Conservation (phyloP, 2,113 vertebrate genomes). For the Melanerpes aurifrons region DNA sequence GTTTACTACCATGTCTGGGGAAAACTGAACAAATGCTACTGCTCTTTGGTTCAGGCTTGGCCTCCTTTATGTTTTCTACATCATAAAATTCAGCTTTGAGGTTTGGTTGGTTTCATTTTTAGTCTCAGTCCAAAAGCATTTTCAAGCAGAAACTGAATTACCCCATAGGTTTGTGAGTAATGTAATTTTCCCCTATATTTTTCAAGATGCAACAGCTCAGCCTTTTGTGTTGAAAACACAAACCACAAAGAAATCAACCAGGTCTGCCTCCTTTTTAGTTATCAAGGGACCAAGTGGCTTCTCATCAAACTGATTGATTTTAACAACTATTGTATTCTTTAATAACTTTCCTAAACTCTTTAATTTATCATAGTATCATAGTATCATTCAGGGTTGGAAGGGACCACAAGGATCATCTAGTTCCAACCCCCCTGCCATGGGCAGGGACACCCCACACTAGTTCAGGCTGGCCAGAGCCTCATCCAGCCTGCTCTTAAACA, state of each 20-base stretch:
- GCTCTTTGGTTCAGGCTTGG: slow-evolving; percentile 26
- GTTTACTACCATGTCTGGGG: slow-evolving; percentile 2
- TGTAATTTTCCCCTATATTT: background rate
- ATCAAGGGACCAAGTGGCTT: background rate
- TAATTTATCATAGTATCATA: no score
- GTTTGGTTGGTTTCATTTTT: slow-evolving; percentile 32
- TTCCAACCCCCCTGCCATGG: no score
- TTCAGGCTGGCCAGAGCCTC: no score
- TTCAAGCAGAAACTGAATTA: slow-evolving; percentile 34
- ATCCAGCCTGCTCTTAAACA: no score
- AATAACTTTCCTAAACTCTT: background rate
- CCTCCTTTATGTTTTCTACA: background rate
- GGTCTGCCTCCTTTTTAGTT: background rate
- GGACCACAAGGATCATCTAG: no score
- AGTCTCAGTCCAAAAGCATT: slow-evolving; percentile 9
- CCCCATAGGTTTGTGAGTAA: background rate
- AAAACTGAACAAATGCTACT: slow-evolving; percentile 19
- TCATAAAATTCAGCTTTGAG: slow-evolving; percentile 54
- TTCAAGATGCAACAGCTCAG: background rate
- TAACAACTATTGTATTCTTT: background rate
- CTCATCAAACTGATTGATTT: background rate
- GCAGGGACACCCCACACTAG: no score
- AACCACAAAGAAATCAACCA: background rate
- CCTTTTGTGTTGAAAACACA: background rate
- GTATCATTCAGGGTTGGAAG: no score